Evolutionary conservation across 35 echinoderm and acorn worm species (phyloP).

Genomic region (Acanthaster planci): DNA sequence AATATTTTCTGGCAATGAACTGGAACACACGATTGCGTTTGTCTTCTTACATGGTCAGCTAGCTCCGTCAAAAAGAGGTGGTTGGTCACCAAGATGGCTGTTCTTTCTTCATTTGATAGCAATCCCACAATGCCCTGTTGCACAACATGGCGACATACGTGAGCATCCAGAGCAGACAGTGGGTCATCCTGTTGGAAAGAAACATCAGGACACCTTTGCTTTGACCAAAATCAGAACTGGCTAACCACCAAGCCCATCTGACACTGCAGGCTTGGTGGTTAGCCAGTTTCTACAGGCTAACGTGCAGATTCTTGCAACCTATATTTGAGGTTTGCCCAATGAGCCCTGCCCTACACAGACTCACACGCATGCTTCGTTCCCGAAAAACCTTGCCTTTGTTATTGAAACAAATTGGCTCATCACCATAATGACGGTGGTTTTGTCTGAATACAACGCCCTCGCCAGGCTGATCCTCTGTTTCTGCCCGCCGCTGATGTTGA

Average conservation of each 20-base stretch:
- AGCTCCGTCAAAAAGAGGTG: slow-evolving; percentile 70
- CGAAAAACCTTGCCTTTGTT: too few species aligned
- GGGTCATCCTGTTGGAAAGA: slow-evolving; percentile 72
- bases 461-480: slow-evolving; percentile 42
- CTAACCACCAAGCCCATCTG: too few species aligned
- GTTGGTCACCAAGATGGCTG: slow-evolving; percentile 81
- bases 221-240: too few species aligned
- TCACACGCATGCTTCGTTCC: too few species aligned
- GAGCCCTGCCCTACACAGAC: too few species aligned
- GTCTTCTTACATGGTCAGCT: slow-evolving; percentile 63
- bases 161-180: slow-evolving; percentile 86
- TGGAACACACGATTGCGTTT: too few species aligned
- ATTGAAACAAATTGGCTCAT: too few species aligned
- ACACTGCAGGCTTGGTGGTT: too few species aligned
- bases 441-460: slow-evolving; percentile 39
- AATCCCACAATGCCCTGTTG: slow-evolving; percentile 68
- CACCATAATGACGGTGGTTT: slow-evolving; percentile 35
- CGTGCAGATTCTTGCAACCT: too few species aligned
- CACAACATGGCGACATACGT: slow-evolving; percentile 75
- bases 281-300: too few species aligned
- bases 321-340: too few species aligned
- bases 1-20: too few species aligned
- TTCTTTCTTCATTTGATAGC: slow-evolving; percentile 53
- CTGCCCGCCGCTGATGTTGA: slow-evolving; percentile 57
- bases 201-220: neutral